A percentile compares a stretch with the other conserved stretches of the same genome.
phyloP scores from a whole-genome alignment of 2,113 vertebrate genomes.

The Microcebus ravelobensis region DNA sequence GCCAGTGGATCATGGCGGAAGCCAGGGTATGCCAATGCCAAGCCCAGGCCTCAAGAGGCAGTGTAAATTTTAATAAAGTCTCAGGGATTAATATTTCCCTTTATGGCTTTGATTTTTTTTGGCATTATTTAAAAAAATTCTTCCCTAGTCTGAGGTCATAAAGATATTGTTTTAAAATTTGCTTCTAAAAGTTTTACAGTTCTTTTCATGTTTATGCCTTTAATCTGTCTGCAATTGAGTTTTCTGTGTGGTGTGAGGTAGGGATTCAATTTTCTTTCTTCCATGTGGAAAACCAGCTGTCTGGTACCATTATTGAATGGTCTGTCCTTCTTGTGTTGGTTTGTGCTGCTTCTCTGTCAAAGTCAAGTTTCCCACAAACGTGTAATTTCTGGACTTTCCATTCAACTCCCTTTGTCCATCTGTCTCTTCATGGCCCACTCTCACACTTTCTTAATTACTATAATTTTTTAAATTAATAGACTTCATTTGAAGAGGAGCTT shows the following conservation, averaged over 20 bases:
- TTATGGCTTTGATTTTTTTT: not conserved
- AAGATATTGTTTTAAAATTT: not conserved
- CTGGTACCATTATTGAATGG: fast-evolving
- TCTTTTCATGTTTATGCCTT: not conserved
- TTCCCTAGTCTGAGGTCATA: not conserved
- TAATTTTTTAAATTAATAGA: not conserved
- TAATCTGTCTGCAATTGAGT: not conserved
- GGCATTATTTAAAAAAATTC: not conserved
- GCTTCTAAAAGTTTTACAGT: not conserved
- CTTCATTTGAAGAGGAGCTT: not conserved
- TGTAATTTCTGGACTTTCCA: not conserved
- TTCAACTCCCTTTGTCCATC: not conserved
- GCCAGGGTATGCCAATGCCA: fast-evolving
- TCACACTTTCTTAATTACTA: not conserved
- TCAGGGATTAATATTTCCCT: not conserved
- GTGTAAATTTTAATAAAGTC: not conserved
- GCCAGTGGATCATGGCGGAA: fast-evolving
- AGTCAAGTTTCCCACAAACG: fast-evolving
- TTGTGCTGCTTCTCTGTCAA: not conserved
- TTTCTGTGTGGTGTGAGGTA: not conserved
- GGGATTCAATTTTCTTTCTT: not conserved
- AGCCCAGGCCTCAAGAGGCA: not conserved
- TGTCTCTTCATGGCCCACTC: too few relatives aligned
- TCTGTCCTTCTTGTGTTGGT: fast-evolving
- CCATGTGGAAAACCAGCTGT: fast-evolving